phyloP scores from a whole-genome alignment of 2,113 vertebrate species.

The Takifugu flavidus region DNA sequence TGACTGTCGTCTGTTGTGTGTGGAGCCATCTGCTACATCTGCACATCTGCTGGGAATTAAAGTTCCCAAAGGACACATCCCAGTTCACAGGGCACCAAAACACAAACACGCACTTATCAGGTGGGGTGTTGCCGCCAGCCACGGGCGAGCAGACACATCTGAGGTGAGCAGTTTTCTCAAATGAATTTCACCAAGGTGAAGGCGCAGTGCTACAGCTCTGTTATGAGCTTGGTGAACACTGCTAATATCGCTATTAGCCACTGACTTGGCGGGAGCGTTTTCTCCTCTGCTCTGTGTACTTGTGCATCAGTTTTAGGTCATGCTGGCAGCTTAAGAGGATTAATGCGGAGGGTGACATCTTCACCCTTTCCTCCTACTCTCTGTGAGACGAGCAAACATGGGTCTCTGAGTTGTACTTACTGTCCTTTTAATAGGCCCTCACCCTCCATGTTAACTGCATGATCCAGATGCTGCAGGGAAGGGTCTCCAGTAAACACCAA shows the following conservation, averaged over 20 bases:
- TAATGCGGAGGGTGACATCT: conserved; percentile 42
- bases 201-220: conserved; percentile 29
- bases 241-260: conserved; percentile 39
- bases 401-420: conserved; percentile 19
- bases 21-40: conserved; percentile 21
- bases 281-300: conserved; percentile 25
- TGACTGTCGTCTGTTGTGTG: neutral
- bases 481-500: conserved; percentile 40
- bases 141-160: conserved; percentile 33
- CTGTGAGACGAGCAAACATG: conserved; percentile 8
- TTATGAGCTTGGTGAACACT: conserved; percentile 39
- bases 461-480: conserved; percentile 35
- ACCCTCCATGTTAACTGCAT: conserved; percentile 24
- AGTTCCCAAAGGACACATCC: neutral
- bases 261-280: conserved; percentile 34
- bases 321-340: conserved; percentile 62
- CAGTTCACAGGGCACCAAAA: conserved; percentile 19
- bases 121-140: conserved; percentile 14
- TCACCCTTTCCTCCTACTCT: conserved; percentile 21
- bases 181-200: conserved; percentile 36
- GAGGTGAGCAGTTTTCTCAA: conserved; percentile 38
- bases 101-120: conserved; percentile 3
- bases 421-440: conserved; percentile 35
- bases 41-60: conserved; percentile 8
- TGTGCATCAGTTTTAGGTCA: conserved; percentile 54